Evolutionary conservation across 2,113 vertebrate species (phyloP).

Genomic region (Papio anubis): DNA sequence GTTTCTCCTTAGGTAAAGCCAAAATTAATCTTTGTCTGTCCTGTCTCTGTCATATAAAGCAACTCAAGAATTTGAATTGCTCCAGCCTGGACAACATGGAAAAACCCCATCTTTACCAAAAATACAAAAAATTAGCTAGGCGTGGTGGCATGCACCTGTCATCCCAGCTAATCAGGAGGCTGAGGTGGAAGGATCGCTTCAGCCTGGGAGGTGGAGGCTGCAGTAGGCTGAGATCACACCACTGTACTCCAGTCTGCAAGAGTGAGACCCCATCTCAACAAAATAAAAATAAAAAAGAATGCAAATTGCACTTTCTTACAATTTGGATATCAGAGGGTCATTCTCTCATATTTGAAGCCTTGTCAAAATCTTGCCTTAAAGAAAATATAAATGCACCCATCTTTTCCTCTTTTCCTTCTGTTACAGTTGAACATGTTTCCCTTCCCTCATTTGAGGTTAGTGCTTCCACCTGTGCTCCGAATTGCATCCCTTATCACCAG

Average conservation of each 20-base stretch:
- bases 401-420: background rate
- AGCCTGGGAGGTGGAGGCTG: too few species aligned
- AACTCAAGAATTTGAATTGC: background rate
- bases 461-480: background rate
- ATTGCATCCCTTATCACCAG: background rate
- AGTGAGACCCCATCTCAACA: too few species aligned
- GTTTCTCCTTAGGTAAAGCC: background rate
- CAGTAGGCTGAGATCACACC: too few species aligned
- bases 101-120: too few species aligned
- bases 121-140: too few species aligned
- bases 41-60: background rate
- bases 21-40: background rate
- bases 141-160: too few species aligned
- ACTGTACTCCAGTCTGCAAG: too few species aligned
- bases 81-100: background rate
- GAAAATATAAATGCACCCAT: background rate
- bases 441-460: background rate
- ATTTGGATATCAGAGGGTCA: background rate
- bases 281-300: too few species aligned
- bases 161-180: too few species aligned
- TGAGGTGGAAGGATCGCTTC: too few species aligned
- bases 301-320: background rate
- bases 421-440: background rate
- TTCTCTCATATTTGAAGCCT: background rate
- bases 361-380: background rate